Evolutionary conservation across 2,888 invertebrate genomes (phyloP), one percentile per base, ranked within the genome.

Genomic region (Habroteleia sp.): DNA sequence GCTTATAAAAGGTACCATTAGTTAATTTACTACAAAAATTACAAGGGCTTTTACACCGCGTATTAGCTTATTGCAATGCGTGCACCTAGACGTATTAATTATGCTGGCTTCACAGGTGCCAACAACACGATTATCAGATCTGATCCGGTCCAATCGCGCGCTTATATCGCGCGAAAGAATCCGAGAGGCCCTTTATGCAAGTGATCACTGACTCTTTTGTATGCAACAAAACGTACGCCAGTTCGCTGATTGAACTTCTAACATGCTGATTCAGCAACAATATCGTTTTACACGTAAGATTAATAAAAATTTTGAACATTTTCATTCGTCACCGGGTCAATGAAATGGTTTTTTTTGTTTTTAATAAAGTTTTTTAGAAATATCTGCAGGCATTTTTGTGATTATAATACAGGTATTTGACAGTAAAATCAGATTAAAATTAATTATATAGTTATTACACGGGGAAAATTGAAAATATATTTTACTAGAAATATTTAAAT

Each of bases 41-140:
- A 50, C 10, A 52, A 31, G 35, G 16, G 27, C 31, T 48, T 56
- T 60, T 50, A 56, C 29, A 14, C 13, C 41, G 54, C 25, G 60
- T 37, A 74, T 68, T 62, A 54, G 35, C 42, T 60, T 46, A 48
- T 58, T 29, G 56, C 48, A 16, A 46, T 46, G 48, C 60, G 44
- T 44, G 68, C 48, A 50, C 48, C 73, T 75, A 74, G 73, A 71
- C 41, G 80, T 83, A 85, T 87, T 87, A 87, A 86, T 87, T 86
- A 85, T 82, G 82, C 79, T 77, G 77, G 82, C 78, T 84, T 84
- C 82, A 83, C 87, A 86, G 85, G 86, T 87, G 86, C 84, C 86
- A 85, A 87, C 87, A 87, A 85, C 81, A 83, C 85, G 85, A 86
- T 86, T 85, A 85, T 86, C 86, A 81, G 84, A 81, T 82, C 81